Base-by-base conservation (phyloP, 2,797 vertebrate genomes). In the Crenichthys baileyi region DNA sequence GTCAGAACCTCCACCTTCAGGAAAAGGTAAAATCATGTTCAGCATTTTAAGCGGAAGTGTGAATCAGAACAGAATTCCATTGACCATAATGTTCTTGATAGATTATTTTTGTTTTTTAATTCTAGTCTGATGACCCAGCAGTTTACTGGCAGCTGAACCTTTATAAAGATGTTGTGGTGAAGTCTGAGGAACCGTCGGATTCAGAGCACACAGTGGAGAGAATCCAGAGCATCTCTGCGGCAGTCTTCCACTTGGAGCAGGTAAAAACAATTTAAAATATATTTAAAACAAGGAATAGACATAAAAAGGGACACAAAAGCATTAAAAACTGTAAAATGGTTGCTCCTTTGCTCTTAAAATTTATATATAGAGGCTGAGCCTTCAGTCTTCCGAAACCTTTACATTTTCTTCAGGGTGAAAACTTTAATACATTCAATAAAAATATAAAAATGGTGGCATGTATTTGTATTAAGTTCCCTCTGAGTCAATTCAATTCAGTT, bases 81-180 rank as follows among this genome's bases (percentile, higher is more conserved):
- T 24, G 65, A 68, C 12, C 39, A 24, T 24, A 51, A 16, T 46
- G 71, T 44, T 22, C 4, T 55, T 56, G 22, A 58, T 55, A 73
- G 36, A 70, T 79, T 67, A 29, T 79, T 74, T 16, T 41, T 76
- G 41, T 75, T 31, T 31, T 2, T 2, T 31, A 78, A 26, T 53
- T 76, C 3, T 70, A 99, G 98, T 98, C 97, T 71, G 98, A 97
- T 74, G 98, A 99, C 84, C 98, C 98, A 24, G 97, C 97, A 4
- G 98, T 99, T 81, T 97, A 98, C 92, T 99, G 98, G 98, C 98
- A 99, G 89, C 72, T 99, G 81, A 98, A 99, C 89, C 95, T 99
- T n/a, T 99, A 99, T 85, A 98, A 95, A 85, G 96, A 99, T 53
- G 94, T 99, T 82, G 87, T 97, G 90, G 91, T 95, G 87, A 98